phyloP scores from a whole-genome alignment of 2,888 invertebrate genomes.

The Pseudoips prasinana region DNA sequence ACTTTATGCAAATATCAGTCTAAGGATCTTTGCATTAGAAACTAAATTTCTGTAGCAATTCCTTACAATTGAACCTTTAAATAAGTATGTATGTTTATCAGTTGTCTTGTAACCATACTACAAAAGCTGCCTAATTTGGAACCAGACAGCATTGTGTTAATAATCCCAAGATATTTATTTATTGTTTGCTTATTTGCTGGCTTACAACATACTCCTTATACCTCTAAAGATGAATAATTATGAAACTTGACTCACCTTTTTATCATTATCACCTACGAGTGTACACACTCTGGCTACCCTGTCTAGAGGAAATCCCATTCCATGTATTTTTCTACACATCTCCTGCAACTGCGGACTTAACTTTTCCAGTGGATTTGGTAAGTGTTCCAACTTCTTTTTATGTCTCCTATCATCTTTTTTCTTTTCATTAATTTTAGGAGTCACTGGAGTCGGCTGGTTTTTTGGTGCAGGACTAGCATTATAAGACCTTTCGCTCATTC shows the following conservation, averaged over 20 bases:
- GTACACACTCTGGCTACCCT: constrained; percentile 91
- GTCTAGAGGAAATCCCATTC: constrained; percentile 94
- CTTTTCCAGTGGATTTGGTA: constrained; percentile 67
- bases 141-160: too few species aligned
- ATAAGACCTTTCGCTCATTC: constrained; percentile 73
- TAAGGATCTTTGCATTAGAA: too few species aligned
- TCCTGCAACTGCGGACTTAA: constrained; percentile 81
- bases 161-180: too few species aligned
- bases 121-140: too few species aligned
- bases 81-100: too few species aligned
- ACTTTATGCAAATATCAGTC: too few species aligned
- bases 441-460: constrained; percentile 39
- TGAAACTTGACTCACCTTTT: constrained; percentile 92
- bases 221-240: too few species aligned
- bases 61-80: too few species aligned
- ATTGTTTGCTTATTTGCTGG: too few species aligned
- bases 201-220: too few species aligned
- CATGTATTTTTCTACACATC: constrained; percentile 87
- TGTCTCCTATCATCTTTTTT: constrained; percentile 47
- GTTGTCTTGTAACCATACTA: too few species aligned
- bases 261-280: constrained; percentile 89
- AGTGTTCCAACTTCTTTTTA: constrained; percentile 50
- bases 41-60: too few species aligned
- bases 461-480: constrained; percentile 77
- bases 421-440: constrained; percentile 34